Evolutionary conservation across 2,888 invertebrate species (phyloP).

Genomic region (Cheilosia grossa): DNA sequence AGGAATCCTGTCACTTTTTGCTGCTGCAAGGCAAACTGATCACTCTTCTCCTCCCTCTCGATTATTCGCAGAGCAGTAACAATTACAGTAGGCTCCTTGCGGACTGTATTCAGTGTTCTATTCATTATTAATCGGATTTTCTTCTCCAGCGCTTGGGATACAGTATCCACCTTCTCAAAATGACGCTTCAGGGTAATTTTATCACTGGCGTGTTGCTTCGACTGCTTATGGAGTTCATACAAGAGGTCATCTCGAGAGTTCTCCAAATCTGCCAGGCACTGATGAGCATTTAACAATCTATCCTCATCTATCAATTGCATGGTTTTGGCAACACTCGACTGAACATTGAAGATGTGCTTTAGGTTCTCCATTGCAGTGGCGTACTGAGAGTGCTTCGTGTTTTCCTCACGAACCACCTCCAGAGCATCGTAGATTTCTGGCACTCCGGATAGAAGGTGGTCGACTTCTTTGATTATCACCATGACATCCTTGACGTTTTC

Average conservation of each 20-base stretch:
- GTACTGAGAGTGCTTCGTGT: conserved; percentile 97
- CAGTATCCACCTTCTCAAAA: conserved; percentile 96
- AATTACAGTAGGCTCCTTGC: conserved; percentile 96
- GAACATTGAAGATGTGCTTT: conserved; percentile 98
- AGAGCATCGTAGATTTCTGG: conserved; percentile 92
- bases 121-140: conserved; percentile 95
- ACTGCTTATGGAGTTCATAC: conserved; percentile 96
- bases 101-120: conserved; percentile 95
- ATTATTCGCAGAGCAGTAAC: conserved; percentile 98
- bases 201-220: conserved; percentile 93
- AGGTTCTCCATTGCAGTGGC: conserved; percentile 99
- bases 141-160: conserved; percentile 94
- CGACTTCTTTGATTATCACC: conserved; percentile 90
- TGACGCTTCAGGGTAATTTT: conserved; percentile 97
- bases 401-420: conserved; percentile 94
- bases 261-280: conserved; percentile 96
- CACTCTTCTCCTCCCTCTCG: conserved; percentile 98
- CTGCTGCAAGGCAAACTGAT: conserved; percentile 91
- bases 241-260: conserved; percentile 97
- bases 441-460: conserved; percentile 89
- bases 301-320: conserved; percentile 97
- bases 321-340: conserved; percentile 97
- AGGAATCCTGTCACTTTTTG: conserved; percentile 90
- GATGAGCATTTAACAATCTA: conserved; percentile 96
- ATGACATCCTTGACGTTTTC: conserved; percentile 91